Conservation (phyloP, 1,140 invertebrate species). For the Anastatus disparis region DNA sequence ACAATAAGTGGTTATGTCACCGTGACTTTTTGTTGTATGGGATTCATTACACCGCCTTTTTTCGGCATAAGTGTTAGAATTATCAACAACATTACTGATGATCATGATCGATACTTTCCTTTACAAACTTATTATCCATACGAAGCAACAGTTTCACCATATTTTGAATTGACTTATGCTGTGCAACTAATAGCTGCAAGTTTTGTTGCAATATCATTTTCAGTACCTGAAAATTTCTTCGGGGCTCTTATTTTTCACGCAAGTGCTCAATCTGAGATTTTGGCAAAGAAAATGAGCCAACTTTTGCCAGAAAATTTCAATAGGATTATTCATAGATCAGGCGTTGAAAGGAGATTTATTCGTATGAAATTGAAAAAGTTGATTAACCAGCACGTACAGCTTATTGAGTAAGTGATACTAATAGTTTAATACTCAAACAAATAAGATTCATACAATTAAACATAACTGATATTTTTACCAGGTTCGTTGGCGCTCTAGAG, state of each 20-base stretch:
- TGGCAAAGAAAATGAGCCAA: background rate
- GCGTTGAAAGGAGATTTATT: background rate
- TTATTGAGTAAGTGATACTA: background rate
- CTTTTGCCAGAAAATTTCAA: background rate
- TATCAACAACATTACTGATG: constrained; percentile 14
- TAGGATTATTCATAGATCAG: too few species aligned
- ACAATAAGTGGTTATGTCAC: background rate
- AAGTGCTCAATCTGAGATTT: background rate
- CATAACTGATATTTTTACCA: background rate
- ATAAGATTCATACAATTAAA: background rate
- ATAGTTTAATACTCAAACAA: background rate
- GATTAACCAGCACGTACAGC: constrained; percentile 12
- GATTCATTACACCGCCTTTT: background rate
- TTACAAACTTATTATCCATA: constrained; percentile 9
- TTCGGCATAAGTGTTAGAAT: constrained; percentile 4
- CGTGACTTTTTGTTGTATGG: background rate
- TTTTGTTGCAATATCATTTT: constrained; percentile 1
- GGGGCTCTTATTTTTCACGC: background rate
- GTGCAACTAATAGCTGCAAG: background rate
- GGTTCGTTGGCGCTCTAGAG: background rate
- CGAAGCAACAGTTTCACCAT: background rate
- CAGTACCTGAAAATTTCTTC: constrained; percentile 9
- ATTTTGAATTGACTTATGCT: background rate
- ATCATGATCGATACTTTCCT: background rate
- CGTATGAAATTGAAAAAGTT: background rate